phyloP scores from a whole-genome alignment of 2,797 vertebrate species.

The Perdix hodgsoniae region DNA sequence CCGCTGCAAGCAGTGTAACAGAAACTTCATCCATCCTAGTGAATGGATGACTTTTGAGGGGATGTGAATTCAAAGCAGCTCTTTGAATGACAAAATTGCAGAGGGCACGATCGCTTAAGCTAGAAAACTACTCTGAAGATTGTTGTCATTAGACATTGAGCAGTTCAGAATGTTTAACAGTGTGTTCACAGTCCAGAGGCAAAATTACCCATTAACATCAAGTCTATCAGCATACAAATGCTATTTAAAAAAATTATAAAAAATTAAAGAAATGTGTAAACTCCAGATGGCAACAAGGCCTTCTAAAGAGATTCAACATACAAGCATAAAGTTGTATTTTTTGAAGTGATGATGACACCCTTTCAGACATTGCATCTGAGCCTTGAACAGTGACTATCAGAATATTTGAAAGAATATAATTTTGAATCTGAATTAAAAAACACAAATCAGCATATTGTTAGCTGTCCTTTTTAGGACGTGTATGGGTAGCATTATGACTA shows the following conservation, averaged over 20 bases:
- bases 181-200: neutral
- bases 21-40: neutral
- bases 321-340: neutral
- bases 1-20: fast-evolving
- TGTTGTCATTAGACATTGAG: neutral
- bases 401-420: neutral
- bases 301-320: neutral
- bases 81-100: neutral
- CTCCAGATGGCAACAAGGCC: neutral
- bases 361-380: neutral
- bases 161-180: neutral
- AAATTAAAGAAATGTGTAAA: neutral
- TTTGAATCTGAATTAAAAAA: neutral
- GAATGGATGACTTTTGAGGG: neutral
- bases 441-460: neutral
- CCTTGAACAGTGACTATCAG: neutral
- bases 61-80: neutral
- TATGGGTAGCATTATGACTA: conserved; percentile 18
- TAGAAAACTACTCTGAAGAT: neutral
- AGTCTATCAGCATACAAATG: neutral
- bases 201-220: neutral
- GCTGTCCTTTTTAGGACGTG: neutral
- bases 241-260: neutral
- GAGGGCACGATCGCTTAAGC: neutral
- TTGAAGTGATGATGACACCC: neutral